phyloP scores from a whole-genome alignment of 2,888 invertebrate genomes.

The Agriopis marginaria region DNA sequence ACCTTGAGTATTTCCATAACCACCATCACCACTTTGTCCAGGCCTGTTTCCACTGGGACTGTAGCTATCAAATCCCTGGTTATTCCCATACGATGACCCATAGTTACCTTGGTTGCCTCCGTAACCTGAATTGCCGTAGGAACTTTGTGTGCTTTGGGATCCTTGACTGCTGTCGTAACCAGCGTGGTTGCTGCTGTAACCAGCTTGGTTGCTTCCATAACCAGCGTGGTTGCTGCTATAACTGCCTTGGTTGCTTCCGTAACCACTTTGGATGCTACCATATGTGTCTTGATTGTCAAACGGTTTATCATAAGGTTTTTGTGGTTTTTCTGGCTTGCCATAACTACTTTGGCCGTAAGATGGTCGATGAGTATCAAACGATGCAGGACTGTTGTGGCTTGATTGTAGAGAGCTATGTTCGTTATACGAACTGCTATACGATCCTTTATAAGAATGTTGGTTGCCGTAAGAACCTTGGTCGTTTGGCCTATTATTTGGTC shows the following conservation, averaged over 20 bases:
- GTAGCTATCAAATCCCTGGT: slow-evolving; percentile 20
- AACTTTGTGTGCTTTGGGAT: slow-evolving; percentile 18
- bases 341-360: slow-evolving; percentile 29
- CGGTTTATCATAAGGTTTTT: slow-evolving; percentile 42
- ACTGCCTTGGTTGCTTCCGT: slow-evolving; percentile 10
- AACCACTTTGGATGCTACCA: slow-evolving; percentile 31
- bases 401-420: slow-evolving; percentile 30
- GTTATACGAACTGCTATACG: slow-evolving; percentile 27
- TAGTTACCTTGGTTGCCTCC: slow-evolving; percentile 24
- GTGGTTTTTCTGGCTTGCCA: slow-evolving; percentile 40
- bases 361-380: slow-evolving; percentile 39
- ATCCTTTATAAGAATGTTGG: slow-evolving; percentile 36
- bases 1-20: slow-evolving; percentile 34
- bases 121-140: slow-evolving; percentile 21
- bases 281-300: slow-evolving; percentile 17
- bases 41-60: slow-evolving; percentile 29
- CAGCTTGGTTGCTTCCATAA: slow-evolving; percentile 31
- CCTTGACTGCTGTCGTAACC: slow-evolving; percentile 23
- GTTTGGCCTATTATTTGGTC: slow-evolving; percentile 1
- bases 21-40: slow-evolving; percentile 21
- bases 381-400: slow-evolving; percentile 30
- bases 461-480: slow-evolving; percentile 14
- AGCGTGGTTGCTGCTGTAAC: slow-evolving; percentile 34
- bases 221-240: slow-evolving; percentile 32
- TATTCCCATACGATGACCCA: slow-evolving; percentile 21